Percentiles rank a stretch among this genome's conserved stretches.
These are phyloP conservation scores for Lissocephala sabroskyi DNA, from an alignment of 2,888 invertebrate species.

Conservation along the genomic window DNA sequence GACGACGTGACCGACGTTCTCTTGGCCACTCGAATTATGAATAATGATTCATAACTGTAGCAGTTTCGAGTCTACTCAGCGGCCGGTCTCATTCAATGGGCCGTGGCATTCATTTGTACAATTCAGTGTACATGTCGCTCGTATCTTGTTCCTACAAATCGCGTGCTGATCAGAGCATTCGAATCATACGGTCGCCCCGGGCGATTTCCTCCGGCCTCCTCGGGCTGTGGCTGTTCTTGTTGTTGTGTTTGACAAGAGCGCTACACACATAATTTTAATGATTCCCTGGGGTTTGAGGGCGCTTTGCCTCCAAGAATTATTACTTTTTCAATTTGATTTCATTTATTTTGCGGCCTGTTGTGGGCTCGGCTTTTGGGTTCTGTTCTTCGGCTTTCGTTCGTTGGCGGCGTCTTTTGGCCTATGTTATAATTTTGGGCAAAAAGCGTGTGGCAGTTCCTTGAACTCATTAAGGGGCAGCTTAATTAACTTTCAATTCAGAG, in stretches of 20 bases:
- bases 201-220: not conserved
- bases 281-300: constrained; percentile 45
- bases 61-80: not conserved
- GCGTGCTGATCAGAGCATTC: constrained; percentile 50
- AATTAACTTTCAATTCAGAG: constrained; percentile 46
- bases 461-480: constrained; percentile 42
- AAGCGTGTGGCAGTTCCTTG: constrained; percentile 43
- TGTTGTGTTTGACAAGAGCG: constrained; percentile 53
- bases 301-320: constrained; percentile 49
- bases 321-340: constrained; percentile 58
- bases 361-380: not conserved
- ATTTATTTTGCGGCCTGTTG: constrained; percentile 40
- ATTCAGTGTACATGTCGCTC: constrained; percentile 61
- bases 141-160: constrained; percentile 61
- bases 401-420: constrained; percentile 25
- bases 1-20: not conserved
- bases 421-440: constrained; percentile 10
- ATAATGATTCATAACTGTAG: constrained; percentile 54
- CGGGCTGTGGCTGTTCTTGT: not conserved
- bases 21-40: constrained; percentile 17
- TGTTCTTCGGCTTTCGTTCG: not conserved
- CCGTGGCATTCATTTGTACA: constrained; percentile 40
- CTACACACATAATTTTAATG: constrained; percentile 59
- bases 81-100: constrained; percentile 2
- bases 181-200: not conserved